A percentile compares a stretch with the other conserved stretches of the same genome.
Conservation (phyloP, 2,888 invertebrate genomes). For the Amphiduros pacificus region DNA sequence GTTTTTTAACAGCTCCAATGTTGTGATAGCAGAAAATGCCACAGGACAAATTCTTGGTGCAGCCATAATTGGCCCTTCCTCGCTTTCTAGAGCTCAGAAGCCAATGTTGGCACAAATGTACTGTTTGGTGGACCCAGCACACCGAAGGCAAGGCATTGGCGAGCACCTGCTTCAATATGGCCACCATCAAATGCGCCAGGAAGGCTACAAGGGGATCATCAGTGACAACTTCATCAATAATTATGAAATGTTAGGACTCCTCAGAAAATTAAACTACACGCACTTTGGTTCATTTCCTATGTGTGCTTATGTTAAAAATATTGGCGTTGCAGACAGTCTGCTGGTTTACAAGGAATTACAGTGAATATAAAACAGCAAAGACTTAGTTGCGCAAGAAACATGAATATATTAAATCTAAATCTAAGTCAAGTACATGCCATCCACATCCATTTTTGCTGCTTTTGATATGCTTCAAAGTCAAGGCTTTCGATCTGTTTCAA, state of each 20-base stretch:
- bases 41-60: conserved; percentile 2
- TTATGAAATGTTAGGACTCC: neutral
- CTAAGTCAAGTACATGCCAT: too few species aligned
- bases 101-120: neutral
- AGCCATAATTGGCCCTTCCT: conserved; percentile 1
- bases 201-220: conserved; percentile 1
- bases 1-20: neutral
- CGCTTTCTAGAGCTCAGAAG: conserved; percentile 3
- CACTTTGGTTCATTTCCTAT: neutral
- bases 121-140: neutral
- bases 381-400: too few species aligned
- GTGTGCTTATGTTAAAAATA: neutral
- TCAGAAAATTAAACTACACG: neutral
- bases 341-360: neutral
- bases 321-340: neutral
- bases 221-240: neutral
- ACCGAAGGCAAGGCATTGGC: neutral
- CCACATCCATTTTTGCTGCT: too few species aligned
- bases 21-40: conserved; percentile 2
- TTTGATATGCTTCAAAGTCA: too few species aligned
- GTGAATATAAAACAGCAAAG: too few species aligned
- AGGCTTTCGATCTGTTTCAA: too few species aligned
- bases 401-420: too few species aligned
- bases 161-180: neutral
- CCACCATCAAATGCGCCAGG: neutral